Base-by-base conservation (phyloP, 1,140 invertebrate genomes). In the Drosophila burlai region DNA sequence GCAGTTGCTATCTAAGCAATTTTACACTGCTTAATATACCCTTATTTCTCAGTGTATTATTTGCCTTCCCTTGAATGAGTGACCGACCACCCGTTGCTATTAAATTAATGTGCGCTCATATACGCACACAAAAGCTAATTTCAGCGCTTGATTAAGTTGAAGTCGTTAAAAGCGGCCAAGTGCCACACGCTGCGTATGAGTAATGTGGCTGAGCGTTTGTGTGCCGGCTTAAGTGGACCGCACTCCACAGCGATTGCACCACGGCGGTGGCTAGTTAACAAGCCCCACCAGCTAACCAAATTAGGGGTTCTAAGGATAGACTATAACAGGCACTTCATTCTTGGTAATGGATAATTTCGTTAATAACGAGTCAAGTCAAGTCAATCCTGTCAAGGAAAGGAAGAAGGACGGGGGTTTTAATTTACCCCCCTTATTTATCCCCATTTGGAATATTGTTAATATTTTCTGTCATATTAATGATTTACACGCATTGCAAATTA, bases 91-190 rank as follows among this genome's bases (percentile, higher is more conserved):
- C 68, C 67, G 81, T 63, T 64, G 85, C 85, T 81, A 87, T 87
- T 87, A 87, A 89, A 89, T 87, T 87, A 89, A 87, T 87, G 84
- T 84, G 69, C 84, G 73, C 84, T 90, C 84, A 89, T 87, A 87
- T 89, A 87, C 84, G 83, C 81, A 87, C 84, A 87, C 85, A 89
- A 84, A 90, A 90, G 85, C 84, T 87, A 87, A 87, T 87, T 87
- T 87, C 85, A 87, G 73, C 82, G 85, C 81, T 89, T 89, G 84
- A 87, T 87, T 87, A 87, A 89, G 84, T 89, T 89, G 85, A 90
- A 89, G 84, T 87, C 84, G 84, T 89, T 89, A 87, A 90, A 87
- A 78, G 52, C 66, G 77, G 55, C 84, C 84, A 83, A 87, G 85
- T 89, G 81, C 68, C 76, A 67, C 84, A 89, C 73, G 81, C 85